Conservation (phyloP, 1,140 invertebrate genomes). For the Aphidius gifuensis region DNA sequence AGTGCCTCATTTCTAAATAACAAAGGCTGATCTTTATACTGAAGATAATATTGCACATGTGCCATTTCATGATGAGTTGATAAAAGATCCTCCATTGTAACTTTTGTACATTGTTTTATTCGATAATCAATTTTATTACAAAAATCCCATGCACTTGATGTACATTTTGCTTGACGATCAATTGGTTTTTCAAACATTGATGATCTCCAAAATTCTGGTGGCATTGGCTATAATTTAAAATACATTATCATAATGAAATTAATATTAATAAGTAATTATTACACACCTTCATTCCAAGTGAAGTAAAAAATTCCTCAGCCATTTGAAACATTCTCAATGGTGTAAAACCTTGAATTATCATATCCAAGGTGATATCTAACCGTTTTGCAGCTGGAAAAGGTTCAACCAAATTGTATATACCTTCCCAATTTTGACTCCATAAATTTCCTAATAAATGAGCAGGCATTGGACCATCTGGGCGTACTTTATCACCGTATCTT, state of each 20-base stretch:
- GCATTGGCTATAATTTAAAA: slow-evolving; percentile 55
- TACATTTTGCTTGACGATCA: slow-evolving; percentile 75
- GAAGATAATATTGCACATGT: slow-evolving; percentile 80
- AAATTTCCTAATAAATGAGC: slow-evolving; percentile 79
- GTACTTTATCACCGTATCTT: slow-evolving; percentile 65
- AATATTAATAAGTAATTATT: too few relatives aligned
- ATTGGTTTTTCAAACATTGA: slow-evolving; percentile 71
- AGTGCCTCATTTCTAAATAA: slow-evolving; percentile 76
- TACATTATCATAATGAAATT: too few relatives aligned
- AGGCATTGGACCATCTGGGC: slow-evolving; percentile 71
- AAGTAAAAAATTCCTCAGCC: slow-evolving; percentile 79
- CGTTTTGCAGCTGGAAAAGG: slow-evolving; percentile 72
- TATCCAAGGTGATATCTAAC: slow-evolving; percentile 72
- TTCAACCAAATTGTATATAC: slow-evolving; percentile 72
- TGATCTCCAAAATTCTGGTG: slow-evolving; percentile 76
- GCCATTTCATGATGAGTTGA: slow-evolving; percentile 85
- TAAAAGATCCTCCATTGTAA: slow-evolving; percentile 76
- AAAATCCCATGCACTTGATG: slow-evolving; percentile 86
- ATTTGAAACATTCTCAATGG: slow-evolving; percentile 75
- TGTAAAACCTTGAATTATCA: slow-evolving; percentile 71
- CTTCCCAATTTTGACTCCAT: slow-evolving; percentile 82
- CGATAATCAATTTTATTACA: slow-evolving; percentile 79
- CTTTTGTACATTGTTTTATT: slow-evolving; percentile 86
- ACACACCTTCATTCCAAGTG: slow-evolving; percentile 64
- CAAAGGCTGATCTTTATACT: slow-evolving; percentile 72